A percentile compares a stretch with the other conserved stretches of the same genome.
These are phyloP conservation scores for Eidolon helvum DNA, from an alignment of 2,113 vertebrate genomes.

Conservation along the genomic window DNA sequence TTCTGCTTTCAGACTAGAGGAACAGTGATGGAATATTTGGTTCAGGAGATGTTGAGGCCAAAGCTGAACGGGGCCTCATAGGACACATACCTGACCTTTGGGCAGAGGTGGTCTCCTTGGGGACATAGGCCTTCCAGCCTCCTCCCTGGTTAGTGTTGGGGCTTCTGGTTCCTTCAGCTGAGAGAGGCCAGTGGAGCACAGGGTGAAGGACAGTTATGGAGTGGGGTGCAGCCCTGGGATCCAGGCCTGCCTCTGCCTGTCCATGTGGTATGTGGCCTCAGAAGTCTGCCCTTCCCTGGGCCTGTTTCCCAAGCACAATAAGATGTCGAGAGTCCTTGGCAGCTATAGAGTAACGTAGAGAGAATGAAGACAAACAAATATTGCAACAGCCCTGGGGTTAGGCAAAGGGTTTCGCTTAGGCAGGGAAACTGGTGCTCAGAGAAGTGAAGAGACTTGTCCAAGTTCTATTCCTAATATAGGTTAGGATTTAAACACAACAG, in stretches of 20 bases:
- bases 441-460: not conserved
- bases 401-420: not conserved
- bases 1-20: not conserved
- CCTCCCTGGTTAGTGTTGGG: not conserved
- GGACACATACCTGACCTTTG: not conserved
- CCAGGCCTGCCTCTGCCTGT: not conserved
- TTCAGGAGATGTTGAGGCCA: not conserved
- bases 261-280: not conserved
- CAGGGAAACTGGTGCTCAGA: not conserved
- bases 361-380: not conserved
- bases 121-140: not conserved
- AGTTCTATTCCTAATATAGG: not conserved
- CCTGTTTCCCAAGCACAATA: not conserved
- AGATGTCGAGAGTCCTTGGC: not conserved
- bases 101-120: not conserved
- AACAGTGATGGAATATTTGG: fast-evolving
- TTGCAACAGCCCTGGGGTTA: not conserved
- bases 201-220: not conserved
- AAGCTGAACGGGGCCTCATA: not conserved
- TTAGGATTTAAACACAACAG: not conserved
- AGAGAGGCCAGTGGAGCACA: not conserved
- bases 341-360: not conserved
- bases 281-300: not conserved
- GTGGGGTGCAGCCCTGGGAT: not conserved
- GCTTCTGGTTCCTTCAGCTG: not conserved